Percentiles rank a stretch among this genome's conserved stretches.
phyloP scores from a whole-genome alignment of 2,888 invertebrate species.

The Octonoba sinensis region DNA sequence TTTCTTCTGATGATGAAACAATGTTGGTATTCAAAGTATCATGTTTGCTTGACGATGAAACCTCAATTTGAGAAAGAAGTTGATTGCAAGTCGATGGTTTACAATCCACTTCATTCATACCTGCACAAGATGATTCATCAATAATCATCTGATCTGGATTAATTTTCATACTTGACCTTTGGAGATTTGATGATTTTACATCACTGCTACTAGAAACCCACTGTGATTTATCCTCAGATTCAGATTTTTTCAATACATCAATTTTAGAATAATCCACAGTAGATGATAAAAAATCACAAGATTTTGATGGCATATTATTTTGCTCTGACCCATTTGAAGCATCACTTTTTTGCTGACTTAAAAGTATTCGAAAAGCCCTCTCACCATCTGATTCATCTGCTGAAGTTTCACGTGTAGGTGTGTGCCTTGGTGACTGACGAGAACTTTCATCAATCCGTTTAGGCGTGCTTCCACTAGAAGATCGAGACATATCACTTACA shows the following conservation, averaged over 20 bases:
- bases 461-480: conserved; percentile 43
- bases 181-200: conserved; percentile 53
- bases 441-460: conserved; percentile 58
- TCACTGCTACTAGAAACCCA: conserved; percentile 66
- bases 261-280: conserved; percentile 41
- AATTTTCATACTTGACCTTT: conserved; percentile 18
- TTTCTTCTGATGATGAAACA: conserved; percentile 53
- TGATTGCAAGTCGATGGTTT: conserved; percentile 5
- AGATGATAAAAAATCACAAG: conserved; percentile 25
- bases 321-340: conserved; percentile 49
- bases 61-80: conserved; percentile 36
- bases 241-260: conserved; percentile 35
- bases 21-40: conserved; percentile 38
- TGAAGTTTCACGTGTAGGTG: conserved; percentile 41
- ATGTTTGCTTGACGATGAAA: conserved; percentile 46
- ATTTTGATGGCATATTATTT: conserved; percentile 32
- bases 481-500: conserved; percentile 28
- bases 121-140: conserved; percentile 34
- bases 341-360: conserved; percentile 52
- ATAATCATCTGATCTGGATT: conserved; percentile 29
- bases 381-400: conserved; percentile 56
- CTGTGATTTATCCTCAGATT: conserved; percentile 55
- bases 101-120: conserved; percentile 47
- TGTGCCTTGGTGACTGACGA: conserved; percentile 61
- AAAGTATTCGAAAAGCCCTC: conserved; percentile 48